Percentiles rank a stretch among this genome's conserved stretches.
Conservation (phyloP, 2,113 vertebrate genomes). For the Triplophysa tibetana region DNA sequence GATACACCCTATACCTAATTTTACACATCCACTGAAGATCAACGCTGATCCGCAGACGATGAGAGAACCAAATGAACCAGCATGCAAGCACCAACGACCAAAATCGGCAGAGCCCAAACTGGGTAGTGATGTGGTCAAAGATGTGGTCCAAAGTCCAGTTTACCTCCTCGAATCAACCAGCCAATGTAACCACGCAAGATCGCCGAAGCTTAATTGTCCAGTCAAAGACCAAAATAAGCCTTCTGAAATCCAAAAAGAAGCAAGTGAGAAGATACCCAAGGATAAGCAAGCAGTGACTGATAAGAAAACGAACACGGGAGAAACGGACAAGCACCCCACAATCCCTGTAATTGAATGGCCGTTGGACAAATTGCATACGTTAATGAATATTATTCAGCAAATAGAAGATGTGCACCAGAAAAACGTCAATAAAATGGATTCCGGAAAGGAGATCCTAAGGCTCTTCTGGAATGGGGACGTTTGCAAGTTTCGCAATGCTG, state of each 20-base stretch:
- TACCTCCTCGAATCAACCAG: background rate
- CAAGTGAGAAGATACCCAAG: background rate
- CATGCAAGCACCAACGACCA: background rate
- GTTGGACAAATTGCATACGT: background rate
- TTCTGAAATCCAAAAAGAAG: background rate
- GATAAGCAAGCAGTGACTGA: background rate
- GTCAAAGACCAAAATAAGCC: background rate
- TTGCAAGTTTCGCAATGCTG: background rate
- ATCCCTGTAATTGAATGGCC: conserved; percentile 52
- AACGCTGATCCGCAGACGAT: background rate
- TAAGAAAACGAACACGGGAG: background rate
- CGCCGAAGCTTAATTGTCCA: background rate
- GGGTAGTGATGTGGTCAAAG: background rate
- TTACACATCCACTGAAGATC: background rate
- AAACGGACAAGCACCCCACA: background rate
- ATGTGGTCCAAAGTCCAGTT: background rate
- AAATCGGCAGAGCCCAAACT: background rate
- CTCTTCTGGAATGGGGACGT: conserved; percentile 46
- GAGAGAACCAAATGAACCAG: background rate
- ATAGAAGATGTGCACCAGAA: background rate
- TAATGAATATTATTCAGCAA: conserved; percentile 12
- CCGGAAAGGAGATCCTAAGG: background rate
- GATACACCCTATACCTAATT: background rate
- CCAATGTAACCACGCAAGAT: background rate
- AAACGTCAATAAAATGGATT: background rate